Evolutionary conservation across 1,140 invertebrate species (phyloP), one percentile per base, ranked within the genome.

Genomic region (Yoshiicerus persimilis): DNA sequence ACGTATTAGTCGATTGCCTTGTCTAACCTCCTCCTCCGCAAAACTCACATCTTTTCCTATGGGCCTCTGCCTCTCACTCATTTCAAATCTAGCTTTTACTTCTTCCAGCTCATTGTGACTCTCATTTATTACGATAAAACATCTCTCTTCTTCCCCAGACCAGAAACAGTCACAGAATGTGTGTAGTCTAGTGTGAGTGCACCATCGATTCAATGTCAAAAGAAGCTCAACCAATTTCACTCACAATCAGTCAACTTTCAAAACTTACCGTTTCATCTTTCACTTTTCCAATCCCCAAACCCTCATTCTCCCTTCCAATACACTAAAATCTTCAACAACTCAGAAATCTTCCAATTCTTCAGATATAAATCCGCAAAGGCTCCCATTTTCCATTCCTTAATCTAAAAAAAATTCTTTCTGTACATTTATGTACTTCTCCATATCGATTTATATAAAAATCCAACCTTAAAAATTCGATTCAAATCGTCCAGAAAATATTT

Each of bases 71-170:
- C 23, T 23, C 39, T 41, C 36, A 62, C 23, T 32, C 32, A 32
- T 56, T 84, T 84, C 23, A 86, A 38, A 36, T 86, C 23, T 27
- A 30, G 62, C 38, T 36, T 86, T 86, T 23, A 64, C 20, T 38
- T 36, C 30, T 80, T 80, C 32, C 30, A 32, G 34, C 34, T 80
- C 62, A 34, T 47, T 16, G 56, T 86, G 32, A 34, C 56, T 13
- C 84, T 86, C 84, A 86, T 86, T 86, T 86, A 86, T 86, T 86
- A 86, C 84, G 41, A 86, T 66, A n/a, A 86, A 86, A 62, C 32
- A 84, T 84, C 83, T n/a, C 27, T 9, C 16, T 84, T 38, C 56
- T 84, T 56, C 34, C 23, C 27, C 11, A 0, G n/a, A 25, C 23
- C 16, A 84, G 27, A n/a, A 11, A 34, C n/a, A 84, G 39, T 8